Conservation (phyloP, 2,113 vertebrate species). For the Pterocles burchelli region DNA sequence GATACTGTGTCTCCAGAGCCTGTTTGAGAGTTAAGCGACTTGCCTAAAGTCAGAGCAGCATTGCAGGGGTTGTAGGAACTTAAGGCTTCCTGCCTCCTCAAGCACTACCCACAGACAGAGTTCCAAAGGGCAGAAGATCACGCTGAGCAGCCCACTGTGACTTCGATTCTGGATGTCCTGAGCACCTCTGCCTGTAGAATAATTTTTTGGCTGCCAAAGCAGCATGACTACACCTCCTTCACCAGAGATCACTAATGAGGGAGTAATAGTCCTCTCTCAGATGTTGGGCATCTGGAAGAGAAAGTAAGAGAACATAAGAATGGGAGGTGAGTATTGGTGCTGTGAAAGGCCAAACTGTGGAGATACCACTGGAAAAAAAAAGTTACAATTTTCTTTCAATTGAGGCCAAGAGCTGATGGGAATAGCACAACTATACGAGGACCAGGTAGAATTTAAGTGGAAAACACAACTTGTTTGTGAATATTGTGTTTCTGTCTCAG, state of each 20-base stretch:
- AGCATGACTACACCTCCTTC: not conserved
- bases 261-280: not conserved
- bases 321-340: not conserved
- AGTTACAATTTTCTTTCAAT: not conserved
- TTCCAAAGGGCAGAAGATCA: not conserved
- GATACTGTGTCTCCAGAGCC: too few relatives aligned
- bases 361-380: not conserved
- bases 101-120: not conserved
- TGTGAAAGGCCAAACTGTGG: not conserved
- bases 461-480: not conserved
- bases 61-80: not conserved
- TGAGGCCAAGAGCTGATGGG: not conserved
- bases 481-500: not conserved
- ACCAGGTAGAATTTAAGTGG: not conserved
- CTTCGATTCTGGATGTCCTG: not conserved
- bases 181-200: not conserved
- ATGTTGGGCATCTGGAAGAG: not conserved
- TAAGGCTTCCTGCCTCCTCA: not conserved
- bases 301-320: not conserved
- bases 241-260: not conserved
- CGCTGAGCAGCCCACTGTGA: not conserved
- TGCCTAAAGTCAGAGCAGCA: not conserved
- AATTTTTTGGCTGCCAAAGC: not conserved
- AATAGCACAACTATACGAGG: not conserved
- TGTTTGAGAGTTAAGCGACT: not conserved